Evolutionary conservation across 2,888 invertebrate genomes (phyloP), one percentile per base, ranked within the genome.

Genomic region (Drosophila putrida): DNA sequence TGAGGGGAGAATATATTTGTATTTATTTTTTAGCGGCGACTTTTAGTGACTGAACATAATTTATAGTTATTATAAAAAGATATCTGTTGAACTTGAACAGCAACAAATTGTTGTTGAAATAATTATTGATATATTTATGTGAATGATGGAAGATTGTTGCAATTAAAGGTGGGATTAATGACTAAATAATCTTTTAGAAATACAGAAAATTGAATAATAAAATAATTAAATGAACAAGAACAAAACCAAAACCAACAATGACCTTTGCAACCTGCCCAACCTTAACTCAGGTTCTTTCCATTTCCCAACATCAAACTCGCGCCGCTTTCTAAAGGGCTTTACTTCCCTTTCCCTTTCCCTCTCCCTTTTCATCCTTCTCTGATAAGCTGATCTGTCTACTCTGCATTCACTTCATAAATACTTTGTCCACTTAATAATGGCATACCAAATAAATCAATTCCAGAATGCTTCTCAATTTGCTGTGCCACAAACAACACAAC

Each of bases 1-100:
- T 49, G 20, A 38, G 47, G 65, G 47, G 41, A 35, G 8, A 25
- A 43, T 44, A 60, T 39, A 15, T 11, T 15, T 36, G 39, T 53
- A 57, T 71, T 33, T 61, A 44, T 55, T 55, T 43, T 53, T 54
- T 39, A 73, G 59, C 63, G 58, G 66, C 67, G 86, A 84, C 83
- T 78, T 82, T 88, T 86, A 86, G 80, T 79, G 75, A 86, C 81
- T 79, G 64, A 70, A 79, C 57, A 68, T 86, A 86, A 85, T 85
- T 85, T 85, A 88, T 85, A 51, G 79, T 67, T 69, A 53, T 66
- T 69, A 85, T 85, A 80, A 82, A 80, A 80, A 82, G 78, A 36
- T 36, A 15, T 27, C 13, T 28, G 77, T 73, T 88, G 88, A 88
- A 79, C 88, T 85, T 85, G 49, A 9, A 6, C 13, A 10, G 75